Base-by-base conservation (phyloP, 2,888 invertebrate species). In the Sinhomidia bicolor region DNA sequence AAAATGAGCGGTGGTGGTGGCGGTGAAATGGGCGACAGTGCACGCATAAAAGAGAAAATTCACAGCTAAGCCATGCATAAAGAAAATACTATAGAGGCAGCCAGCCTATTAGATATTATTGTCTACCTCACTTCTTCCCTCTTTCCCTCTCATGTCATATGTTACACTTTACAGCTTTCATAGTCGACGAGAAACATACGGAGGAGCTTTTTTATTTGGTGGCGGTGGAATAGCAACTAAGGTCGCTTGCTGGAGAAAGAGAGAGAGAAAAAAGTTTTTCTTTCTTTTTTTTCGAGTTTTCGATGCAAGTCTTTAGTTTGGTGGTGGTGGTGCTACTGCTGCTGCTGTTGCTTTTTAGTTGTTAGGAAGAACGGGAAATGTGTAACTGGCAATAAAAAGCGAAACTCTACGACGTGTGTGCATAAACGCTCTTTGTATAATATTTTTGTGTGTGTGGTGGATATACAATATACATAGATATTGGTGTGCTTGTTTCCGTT, bases 61-160 rank as follows among this genome's bases (percentile, higher is more conserved):
- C 80, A 60, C 80, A 81, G 65, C 80, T 81, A 62, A 65, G 41
- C 44, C 80, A 81, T 14, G 65, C 80, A 81, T 81, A 65, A 81
- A 81, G 80, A 76, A 76, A 51, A 29, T 57, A 68, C 51, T 14
- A 29, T 79, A 29, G 57, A 9, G 20, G 36, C 26, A 84, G 23
- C 47, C 32, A 36, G 85, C 44, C 44, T 62, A 76, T 71, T 82
- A 88, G 47, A 76, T 57, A 83, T 88, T 83, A 83, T 88, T 79
- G 79, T 84, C 83, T 82, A 88, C 88, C 83, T 86, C 81, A 74
- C n/a, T n/a, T n/a, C n/a, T n/a, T n/a, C n/a, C n/a, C n/a, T n/a
- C n/a, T n/a, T n/a, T n/a, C n/a, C n/a, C n/a, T n/a, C n/a, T n/a
- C n/a, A n/a, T 57, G 74, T 86, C 86, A 86, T 86, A 86, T 86